Conservation (phyloP, 2,797 vertebrate species). For the Hyperoplus immaculatus region DNA sequence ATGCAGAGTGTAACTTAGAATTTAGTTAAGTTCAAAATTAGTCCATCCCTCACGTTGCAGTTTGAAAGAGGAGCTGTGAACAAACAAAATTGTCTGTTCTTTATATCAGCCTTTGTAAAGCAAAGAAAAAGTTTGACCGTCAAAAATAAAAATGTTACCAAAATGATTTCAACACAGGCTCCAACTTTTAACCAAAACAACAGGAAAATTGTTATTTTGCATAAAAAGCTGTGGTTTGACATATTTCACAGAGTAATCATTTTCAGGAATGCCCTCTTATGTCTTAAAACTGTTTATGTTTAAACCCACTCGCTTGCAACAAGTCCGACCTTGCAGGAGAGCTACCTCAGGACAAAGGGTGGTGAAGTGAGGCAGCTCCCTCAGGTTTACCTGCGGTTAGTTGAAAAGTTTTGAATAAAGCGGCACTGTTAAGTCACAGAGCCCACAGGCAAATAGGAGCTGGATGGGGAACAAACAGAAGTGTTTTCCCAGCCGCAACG, state of each 20-base stretch:
- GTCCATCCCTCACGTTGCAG: slow-evolving; percentile 28
- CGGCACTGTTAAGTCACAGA: slow-evolving; percentile 47
- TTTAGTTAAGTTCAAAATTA: slow-evolving; percentile 49
- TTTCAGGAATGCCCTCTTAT: slow-evolving; percentile 63
- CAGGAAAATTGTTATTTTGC: too few species aligned
- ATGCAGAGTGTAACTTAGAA: slow-evolving; percentile 56
- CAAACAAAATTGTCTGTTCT: not conserved
- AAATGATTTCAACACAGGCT: not conserved
- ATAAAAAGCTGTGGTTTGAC: slow-evolving; percentile 47
- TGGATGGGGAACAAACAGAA: slow-evolving; percentile 71
- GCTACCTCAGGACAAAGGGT: slow-evolving; percentile 64
- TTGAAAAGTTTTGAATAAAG: slow-evolving; percentile 64
- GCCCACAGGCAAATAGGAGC: slow-evolving; percentile 66
- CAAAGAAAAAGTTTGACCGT: not conserved
- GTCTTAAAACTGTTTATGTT: slow-evolving; percentile 58
- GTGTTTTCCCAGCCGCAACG: slow-evolving; percentile 6
- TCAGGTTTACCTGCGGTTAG: slow-evolving; percentile 64
- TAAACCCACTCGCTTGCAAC: slow-evolving; percentile 52
- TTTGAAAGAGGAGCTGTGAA: not conserved
- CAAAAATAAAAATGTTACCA: not conserved
- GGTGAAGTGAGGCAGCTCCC: slow-evolving; percentile 60
- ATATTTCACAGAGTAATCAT: slow-evolving; percentile 67
- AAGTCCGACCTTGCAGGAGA: slow-evolving; percentile 76
- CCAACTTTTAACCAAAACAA: not conserved
- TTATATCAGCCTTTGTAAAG: not conserved